Evolutionary conservation across 2,888 invertebrate species (phyloP), one percentile per base, ranked within the genome.

Genomic region (Biston stratarius): DNA sequence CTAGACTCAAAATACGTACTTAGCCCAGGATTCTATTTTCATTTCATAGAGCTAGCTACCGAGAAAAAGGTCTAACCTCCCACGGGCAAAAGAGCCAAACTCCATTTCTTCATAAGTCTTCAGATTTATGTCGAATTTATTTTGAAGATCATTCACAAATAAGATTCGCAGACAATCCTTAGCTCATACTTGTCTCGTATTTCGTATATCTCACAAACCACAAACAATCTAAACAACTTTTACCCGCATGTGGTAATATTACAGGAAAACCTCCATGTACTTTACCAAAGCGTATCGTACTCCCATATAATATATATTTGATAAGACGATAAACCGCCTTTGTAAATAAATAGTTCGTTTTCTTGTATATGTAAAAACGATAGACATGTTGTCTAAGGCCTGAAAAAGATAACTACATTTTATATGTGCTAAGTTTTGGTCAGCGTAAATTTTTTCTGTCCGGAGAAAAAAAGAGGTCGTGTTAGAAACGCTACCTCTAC

Each of bases 131-230:
- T 33, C 12, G 58, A 49, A 42, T 49, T 48, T 33, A 48, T 42
- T 59, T 15, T n/a, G 38, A 24, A 58, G 49, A 59, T 59, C 49
- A 24, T 59, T 59, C 59, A 24, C 59, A 59, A 59, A 59, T 59
- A 59, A 59, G 59, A 49, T 49, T 49, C 49, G 24, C 36, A 38
- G 40, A 49, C 59, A 59, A 59, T 59, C 59, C 59, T 49, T 47
- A 40, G 49, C 49, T 59, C 59, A 59, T 59, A 59, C 59, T 59
- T 59, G 59, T 59, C 49, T 49, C 49, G 48, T 59, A 49, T 59
- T 59, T 51, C 49, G 36, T 59, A 15, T 58, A 36, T 58, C 57
- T 45, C 45, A 12, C 47, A 34, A 58, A 38, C 12, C 58, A 38
- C 36, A 58, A 58, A 58, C 48, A 58, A 58, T 58, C 59, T 42